Base-by-base conservation (phyloP, 2,888 invertebrate species). In the Julus scandinavius region DNA sequence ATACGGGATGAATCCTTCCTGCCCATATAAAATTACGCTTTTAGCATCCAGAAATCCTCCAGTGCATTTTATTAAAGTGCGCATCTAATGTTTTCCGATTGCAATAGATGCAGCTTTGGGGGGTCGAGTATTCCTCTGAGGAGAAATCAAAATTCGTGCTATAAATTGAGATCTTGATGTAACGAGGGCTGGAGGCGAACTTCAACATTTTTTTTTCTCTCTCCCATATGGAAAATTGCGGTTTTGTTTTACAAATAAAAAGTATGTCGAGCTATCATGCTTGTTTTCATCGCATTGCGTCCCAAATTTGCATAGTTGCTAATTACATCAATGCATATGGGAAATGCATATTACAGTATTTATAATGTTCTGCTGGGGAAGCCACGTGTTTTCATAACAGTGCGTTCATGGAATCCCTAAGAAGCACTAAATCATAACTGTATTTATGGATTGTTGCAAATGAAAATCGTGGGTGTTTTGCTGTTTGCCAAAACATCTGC, bases 241-340 rank as follows among this genome's bases (percentile, higher is more conserved):
- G 72, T 72, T 72, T 72, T 72, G 72, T 72, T 72, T 72, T 72
- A 72, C 72, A 72, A 72, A 72, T 72, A 72, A 72, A 72, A 72
- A 72, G 29, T 72, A 72, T 72, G 29, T 20, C 7, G 20, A 20
- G 29, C 72, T 72, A 72, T 72, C 72, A 11, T 29, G 29, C 20
- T 13, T 13, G 17, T 54, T 54, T 54, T 72, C 72, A 29, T n/a
- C 17, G 63, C 63, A 63, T n/a, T 17, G 63, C 63, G 5, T n/a
- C 6, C 29, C 20, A 72, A 72, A 72, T 72, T 72, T 72, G 72
- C 72, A 72, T 72, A 72, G 72, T 72, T 72, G 72, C 72, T 72
- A 72, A 72, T 72, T 72, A 29, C 72, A 29, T 6, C 72, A 11
- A 72, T 20, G 72, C 72, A 11, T 72, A 29, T 72, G 72, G 72